Conservation (phyloP, 2,797 vertebrate species). For the Adelosebastes latens region DNA sequence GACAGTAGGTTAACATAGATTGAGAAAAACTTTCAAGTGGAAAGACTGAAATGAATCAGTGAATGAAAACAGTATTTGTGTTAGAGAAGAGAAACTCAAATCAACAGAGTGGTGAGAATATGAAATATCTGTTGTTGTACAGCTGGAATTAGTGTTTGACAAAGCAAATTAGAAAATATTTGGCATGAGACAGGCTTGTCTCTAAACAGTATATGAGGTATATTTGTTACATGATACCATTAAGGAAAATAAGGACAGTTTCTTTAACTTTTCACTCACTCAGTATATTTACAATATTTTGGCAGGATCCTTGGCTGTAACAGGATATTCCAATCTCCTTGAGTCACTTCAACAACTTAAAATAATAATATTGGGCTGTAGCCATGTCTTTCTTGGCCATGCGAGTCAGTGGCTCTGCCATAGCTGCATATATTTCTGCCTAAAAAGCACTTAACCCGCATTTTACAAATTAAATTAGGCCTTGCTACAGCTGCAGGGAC, state of each 20-base stretch:
- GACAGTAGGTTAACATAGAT: background rate
- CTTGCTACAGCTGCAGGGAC: slow-evolving; percentile 21
- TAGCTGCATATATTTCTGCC: slow-evolving; percentile 56
- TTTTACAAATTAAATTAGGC: slow-evolving; percentile 59
- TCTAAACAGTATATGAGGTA: background rate
- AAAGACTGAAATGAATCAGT: no score
- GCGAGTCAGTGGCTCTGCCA: slow-evolving; percentile 19
- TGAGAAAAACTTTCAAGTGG: no score
- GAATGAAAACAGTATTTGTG: no score
- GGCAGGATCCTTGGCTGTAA: slow-evolving; percentile 14
- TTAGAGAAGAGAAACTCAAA: no score
- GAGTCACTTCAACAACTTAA: slow-evolving; percentile 43
- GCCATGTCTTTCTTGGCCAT: slow-evolving; percentile 51
- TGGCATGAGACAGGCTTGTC: background rate
- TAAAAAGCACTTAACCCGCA: slow-evolving; percentile 67
- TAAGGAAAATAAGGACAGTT: background rate
- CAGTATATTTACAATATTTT: slow-evolving; percentile 7
- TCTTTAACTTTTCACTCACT: no score
- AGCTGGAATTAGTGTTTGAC: background rate
- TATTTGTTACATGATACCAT: background rate
- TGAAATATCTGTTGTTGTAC: background rate
- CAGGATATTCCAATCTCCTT: background rate
- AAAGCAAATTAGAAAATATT: background rate
- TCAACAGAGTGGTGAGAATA: no score
- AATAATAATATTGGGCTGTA: slow-evolving; percentile 59